A percentile compares a stretch with the other conserved stretches of the same genome.
phyloP scores from a whole-genome alignment of 2,113 vertebrate genomes.

The Notothenia rossii region DNA sequence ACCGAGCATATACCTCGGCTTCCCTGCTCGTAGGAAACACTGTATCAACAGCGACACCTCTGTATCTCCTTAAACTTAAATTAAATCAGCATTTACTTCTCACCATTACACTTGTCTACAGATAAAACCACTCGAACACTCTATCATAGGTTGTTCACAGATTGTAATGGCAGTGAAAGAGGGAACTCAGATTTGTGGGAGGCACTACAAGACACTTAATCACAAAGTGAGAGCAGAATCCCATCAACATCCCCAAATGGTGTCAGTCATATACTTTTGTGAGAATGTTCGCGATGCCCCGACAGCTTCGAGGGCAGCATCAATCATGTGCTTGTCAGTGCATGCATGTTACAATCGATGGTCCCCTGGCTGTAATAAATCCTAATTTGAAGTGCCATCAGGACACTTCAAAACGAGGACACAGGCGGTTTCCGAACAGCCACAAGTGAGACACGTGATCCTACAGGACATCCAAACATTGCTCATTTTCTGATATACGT shows the following conservation, averaged over 20 bases:
- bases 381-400: slow-evolving; percentile 47
- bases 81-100: slow-evolving; percentile 15
- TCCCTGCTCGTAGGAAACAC: neutral
- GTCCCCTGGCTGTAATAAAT: slow-evolving; percentile 53
- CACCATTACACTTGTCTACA: slow-evolving; percentile 3
- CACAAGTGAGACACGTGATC: neutral
- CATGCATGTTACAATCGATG: slow-evolving; percentile 27
- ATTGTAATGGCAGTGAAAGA: neutral
- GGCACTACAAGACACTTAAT: slow-evolving; percentile 24
- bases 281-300: slow-evolving; percentile 19
- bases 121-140: neutral
- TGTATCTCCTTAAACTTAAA: neutral
- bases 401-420: slow-evolving; percentile 32
- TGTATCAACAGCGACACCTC: neutral
- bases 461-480: slow-evolving; percentile 23
- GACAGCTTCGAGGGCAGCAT: slow-evolving; percentile 48
- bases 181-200: slow-evolving; percentile 17
- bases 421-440: slow-evolving; percentile 13
- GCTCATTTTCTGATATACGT: slow-evolving; percentile 14
- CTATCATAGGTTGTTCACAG: neutral
- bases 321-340: slow-evolving; percentile 54
- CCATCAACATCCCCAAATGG: slow-evolving; percentile 42
- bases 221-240: slow-evolving; percentile 38
- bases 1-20: neutral
- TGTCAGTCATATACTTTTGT: slow-evolving; percentile 32